Evolutionary conservation across 1,140 invertebrate genomes (phyloP), one percentile per base, ranked within the genome.

Genomic region (Drosophila seguyi): DNA sequence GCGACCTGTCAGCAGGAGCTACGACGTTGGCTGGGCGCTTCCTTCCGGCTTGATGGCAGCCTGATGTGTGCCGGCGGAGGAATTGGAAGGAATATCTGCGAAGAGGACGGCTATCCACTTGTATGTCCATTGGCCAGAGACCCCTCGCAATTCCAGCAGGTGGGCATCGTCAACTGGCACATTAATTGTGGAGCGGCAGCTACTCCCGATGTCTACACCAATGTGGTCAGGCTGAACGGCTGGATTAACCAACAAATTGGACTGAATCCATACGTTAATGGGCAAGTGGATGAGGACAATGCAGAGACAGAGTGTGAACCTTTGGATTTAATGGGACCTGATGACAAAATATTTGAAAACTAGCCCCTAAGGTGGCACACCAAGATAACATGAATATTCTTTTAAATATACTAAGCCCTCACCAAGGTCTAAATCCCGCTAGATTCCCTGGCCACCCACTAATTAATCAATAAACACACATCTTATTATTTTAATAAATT

Each of bases 91-190:
- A 16, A 22, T 22, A 1, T 53, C 1, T 53, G 50, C 13, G 18
- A 22, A 0, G 31, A 16, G 0, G 14, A 22, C 13, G 50, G 50
- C 0, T 36, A 22, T 53, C 29, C 50, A 22, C 14, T 53, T 0
- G 7, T 53, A 5, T 53, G 50, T 53, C 50, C 50, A 4, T 36
- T 53, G 31, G 50, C 14, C 18, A 36, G 18, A 5, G 18, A 34
- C 16, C 50, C 31, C 4, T 0, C 50, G 2, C 14, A 6, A 7
- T 36, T 36, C 13, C 18, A 53, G 31, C 31, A 22, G 13, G 50
- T 53, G 50, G 50, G 50, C 18, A 53, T 53, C 13, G 18, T 53
- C 18, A 36, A 34, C 4, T 36, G 50, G 31, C 18, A 36, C 13
- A 20, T 22, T 14, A 3, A 36, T 13, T 36, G 50, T 14, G 50